phyloP scores from a whole-genome alignment of 2,113 vertebrate species.

The Chlorocebus sabaeus region DNA sequence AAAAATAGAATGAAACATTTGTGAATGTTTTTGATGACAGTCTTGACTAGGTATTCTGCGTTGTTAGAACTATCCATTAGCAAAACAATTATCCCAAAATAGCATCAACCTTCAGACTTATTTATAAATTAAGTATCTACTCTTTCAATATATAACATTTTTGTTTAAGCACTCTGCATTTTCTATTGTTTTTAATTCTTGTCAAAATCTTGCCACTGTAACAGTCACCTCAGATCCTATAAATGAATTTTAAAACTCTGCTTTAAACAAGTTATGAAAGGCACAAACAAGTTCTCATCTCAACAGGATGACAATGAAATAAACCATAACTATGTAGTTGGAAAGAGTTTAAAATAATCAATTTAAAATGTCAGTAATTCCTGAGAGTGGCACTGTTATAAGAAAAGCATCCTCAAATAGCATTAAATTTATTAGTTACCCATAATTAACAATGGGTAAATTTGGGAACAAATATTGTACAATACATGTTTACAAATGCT shows the following conservation, averaged over 20 bases:
- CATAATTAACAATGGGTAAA: conserved; percentile 40
- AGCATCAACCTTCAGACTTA: conserved; percentile 29
- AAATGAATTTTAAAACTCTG: conserved; percentile 48
- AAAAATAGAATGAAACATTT: conserved; percentile 13
- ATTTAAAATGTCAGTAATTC: conserved; percentile 58
- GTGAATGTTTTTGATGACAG: conserved; percentile 8
- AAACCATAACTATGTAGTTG: conserved; percentile 53
- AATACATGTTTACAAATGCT: conserved; percentile 52
- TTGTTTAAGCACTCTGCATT: conserved; percentile 20
- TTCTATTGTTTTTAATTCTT: conserved; percentile 45
- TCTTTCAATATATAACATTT: conserved; percentile 5
- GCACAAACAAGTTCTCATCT: conserved; percentile 40
- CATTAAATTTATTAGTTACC: conserved; percentile 46
- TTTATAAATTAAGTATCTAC: conserved; percentile 36
- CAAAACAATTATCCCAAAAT: background rate
- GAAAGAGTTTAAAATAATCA: conserved; percentile 51
- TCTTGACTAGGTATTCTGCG: background rate
- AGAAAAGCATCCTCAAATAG: conserved; percentile 41
- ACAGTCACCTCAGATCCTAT: conserved; percentile 26
- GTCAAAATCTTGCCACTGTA: conserved; percentile 31
- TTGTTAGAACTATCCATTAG: background rate
- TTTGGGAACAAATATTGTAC: conserved; percentile 31
- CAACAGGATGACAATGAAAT: conserved; percentile 50
- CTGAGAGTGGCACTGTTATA: conserved; percentile 52
- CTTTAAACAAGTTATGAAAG: conserved; percentile 54